Evolutionary conservation across 2,113 vertebrate species (phyloP).

Genomic region (Neolamprologus kungweensis): DNA sequence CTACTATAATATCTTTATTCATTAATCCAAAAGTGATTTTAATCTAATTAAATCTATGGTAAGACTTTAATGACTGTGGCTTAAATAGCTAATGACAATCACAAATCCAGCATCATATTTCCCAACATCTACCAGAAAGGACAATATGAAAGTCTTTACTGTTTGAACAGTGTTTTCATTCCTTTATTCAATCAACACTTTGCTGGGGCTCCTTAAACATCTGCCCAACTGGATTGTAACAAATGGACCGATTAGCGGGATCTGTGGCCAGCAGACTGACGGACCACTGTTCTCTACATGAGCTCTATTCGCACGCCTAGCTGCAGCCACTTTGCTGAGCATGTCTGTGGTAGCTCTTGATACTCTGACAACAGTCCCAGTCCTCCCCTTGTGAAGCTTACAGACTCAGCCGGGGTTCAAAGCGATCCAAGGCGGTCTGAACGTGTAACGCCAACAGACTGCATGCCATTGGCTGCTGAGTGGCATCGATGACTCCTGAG

Average conservation of each 20-base stretch:
- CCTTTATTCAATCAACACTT: neutral
- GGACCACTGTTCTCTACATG: neutral
- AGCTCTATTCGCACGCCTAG: neutral
- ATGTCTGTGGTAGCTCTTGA: neutral
- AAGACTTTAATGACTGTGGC: neutral
- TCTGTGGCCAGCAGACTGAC: accelerated
- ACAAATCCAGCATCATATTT: neutral
- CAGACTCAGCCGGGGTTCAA: neutral
- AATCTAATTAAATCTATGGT: neutral
- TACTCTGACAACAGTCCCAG: neutral
- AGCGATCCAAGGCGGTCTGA: neutral
- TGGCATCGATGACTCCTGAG: neutral
- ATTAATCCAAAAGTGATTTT: neutral
- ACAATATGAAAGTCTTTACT: neutral
- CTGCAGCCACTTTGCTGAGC: neutral
- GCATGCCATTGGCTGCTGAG: neutral
- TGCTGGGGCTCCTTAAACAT: neutral
- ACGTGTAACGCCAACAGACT: neutral
- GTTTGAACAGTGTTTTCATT: neutral
- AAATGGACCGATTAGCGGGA: accelerated
- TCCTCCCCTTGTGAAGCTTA: neutral
- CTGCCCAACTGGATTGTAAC: neutral
- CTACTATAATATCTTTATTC: neutral
- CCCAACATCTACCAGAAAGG: neutral
- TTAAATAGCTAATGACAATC: neutral